These are phyloP conservation scores for Phyllopteryx taeniolatus DNA, from an alignment of 2,113 vertebrate species.

Conservation along the genomic window DNA sequence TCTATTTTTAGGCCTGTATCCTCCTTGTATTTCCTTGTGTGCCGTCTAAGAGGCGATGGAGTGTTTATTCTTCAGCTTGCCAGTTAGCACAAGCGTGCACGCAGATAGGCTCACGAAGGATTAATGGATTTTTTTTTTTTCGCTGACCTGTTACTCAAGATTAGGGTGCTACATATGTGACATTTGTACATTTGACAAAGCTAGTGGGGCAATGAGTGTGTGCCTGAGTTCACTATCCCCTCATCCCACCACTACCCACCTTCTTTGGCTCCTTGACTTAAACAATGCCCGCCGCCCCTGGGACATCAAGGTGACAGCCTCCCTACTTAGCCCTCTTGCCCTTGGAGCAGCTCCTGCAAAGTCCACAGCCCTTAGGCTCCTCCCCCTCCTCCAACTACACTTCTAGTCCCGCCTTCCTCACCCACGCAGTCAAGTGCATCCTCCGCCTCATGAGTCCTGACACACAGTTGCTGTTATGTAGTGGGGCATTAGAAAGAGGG, in stretches of 20 bases:
- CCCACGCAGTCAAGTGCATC: slow-evolving; percentile 62
- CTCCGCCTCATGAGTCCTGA: slow-evolving; percentile 32
- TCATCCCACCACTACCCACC: not conserved
- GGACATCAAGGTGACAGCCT: slow-evolving; percentile 54
- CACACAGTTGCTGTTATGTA: slow-evolving; percentile 29
- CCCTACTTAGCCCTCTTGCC: slow-evolving; percentile 28
- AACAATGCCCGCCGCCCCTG: slow-evolving; percentile 66
- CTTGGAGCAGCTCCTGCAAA: slow-evolving; percentile 32
- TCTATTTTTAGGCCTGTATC: slow-evolving; percentile 1
- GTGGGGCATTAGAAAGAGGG: slow-evolving; percentile 13
- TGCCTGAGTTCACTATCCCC: slow-evolving; percentile 2
- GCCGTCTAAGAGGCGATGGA: slow-evolving; percentile 1
- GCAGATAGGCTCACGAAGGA: slow-evolving; percentile 30
- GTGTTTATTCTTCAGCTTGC: slow-evolving; percentile 8
- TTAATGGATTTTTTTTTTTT: slow-evolving; percentile 31
- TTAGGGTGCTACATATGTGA: slow-evolving; percentile 43
- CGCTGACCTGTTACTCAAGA: slow-evolving; percentile 31
- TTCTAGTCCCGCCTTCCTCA: slow-evolving; percentile 28
- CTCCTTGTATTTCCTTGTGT: slow-evolving; percentile 1
- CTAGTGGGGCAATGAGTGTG: slow-evolving; percentile 23
- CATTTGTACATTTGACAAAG: slow-evolving; percentile 59
- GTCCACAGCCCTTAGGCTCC: slow-evolving; percentile 19
- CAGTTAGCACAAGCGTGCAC: slow-evolving; percentile 17
- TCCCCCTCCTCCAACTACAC: slow-evolving; percentile 1
- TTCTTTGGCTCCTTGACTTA: slow-evolving; percentile 28